Conservation (phyloP, 2,113 vertebrate genomes). For the Castor canadensis region DNA sequence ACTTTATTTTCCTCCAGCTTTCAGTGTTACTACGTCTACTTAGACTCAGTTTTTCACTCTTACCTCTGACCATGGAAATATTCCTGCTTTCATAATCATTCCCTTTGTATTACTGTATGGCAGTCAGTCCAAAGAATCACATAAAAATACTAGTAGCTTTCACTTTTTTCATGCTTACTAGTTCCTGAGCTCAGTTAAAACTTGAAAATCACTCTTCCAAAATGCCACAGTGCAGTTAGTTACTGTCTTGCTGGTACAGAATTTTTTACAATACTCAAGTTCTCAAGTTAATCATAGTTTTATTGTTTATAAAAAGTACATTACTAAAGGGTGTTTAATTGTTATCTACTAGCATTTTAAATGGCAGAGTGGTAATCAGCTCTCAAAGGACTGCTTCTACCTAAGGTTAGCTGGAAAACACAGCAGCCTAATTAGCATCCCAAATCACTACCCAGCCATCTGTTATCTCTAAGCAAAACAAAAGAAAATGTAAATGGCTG, state of each 20-base stretch:
- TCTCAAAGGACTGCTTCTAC: constrained; percentile 70
- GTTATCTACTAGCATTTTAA: constrained; percentile 74
- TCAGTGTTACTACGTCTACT: constrained; percentile 40
- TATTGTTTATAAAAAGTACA: constrained; percentile 71
- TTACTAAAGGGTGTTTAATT: constrained; percentile 66
- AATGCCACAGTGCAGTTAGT: constrained; percentile 59
- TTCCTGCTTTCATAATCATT: background rate
- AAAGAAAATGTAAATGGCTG: constrained; percentile 58
- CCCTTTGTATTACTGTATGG: background rate
- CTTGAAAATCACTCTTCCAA: constrained; percentile 52
- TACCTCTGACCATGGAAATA: constrained; percentile 7
- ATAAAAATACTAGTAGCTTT: constrained; percentile 24
- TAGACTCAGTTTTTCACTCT: constrained; percentile 46
- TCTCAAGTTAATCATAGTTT: constrained; percentile 56
- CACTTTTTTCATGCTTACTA: background rate
- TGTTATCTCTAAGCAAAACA: constrained; percentile 61
- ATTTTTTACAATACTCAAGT: constrained; percentile 21
- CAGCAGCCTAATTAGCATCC: constrained; percentile 73
- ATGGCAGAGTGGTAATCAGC: constrained; percentile 56
- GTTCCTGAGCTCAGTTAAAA: constrained; percentile 52
- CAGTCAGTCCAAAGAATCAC: constrained; percentile 40
- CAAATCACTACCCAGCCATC: constrained; percentile 69
- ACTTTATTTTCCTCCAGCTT: constrained; percentile 19
- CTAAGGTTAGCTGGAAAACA: constrained; percentile 76
- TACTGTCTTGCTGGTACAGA: constrained; percentile 38